Base-by-base conservation (phyloP, 2,113 vertebrate genomes). In the Xerus inauris region DNA sequence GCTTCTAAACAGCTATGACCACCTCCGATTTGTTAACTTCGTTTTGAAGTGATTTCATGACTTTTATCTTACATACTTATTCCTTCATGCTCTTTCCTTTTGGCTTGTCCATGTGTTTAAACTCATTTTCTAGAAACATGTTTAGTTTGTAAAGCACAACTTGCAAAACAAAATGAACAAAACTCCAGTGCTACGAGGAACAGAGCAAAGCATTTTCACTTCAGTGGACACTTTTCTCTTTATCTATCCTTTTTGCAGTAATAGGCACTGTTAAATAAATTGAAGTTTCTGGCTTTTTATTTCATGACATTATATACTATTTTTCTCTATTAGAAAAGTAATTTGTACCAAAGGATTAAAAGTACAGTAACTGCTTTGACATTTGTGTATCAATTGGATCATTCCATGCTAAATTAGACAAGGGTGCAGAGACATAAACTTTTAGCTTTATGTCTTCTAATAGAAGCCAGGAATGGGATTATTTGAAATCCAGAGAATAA, bases 1-100 rank as follows among this genome's bases (percentile, higher is more conserved):
- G 45, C 45, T 95, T 94, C 71, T 85, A 81, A 77, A 88, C 4
- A 81, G 47, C 71, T 81, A 51, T 72, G 72, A 45, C 72, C 71
- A 87, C 62, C 51, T 94, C 82, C 30, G 17, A 13, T 95, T 94
- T 89, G 8, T 69, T 92, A 77, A 89, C 65, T 95, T 95, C 67
- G 71, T 81, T 95, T 87, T 90, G 32, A 22, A 94, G 85, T 82
- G 11, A 8, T 81, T 93, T 93, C 83, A 79, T 89, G 87, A 38
- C 49, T 95, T 94, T 91, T 89, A 77, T 75, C 49, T 87, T 65
- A 72, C 2, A 0, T 24, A 47, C 35, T 93, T 86, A 65, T 19
- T 91, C 42, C 24, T 91, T 30, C 6, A 64, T 45, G 0, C 49
- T 35, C 88, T 19, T n/a, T 83, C 89, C 13, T 76, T 89, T 92